These are phyloP conservation scores for Anguilla megastoma DNA, from an alignment of 2,797 vertebrate genomes.

Conservation along the genomic window DNA sequence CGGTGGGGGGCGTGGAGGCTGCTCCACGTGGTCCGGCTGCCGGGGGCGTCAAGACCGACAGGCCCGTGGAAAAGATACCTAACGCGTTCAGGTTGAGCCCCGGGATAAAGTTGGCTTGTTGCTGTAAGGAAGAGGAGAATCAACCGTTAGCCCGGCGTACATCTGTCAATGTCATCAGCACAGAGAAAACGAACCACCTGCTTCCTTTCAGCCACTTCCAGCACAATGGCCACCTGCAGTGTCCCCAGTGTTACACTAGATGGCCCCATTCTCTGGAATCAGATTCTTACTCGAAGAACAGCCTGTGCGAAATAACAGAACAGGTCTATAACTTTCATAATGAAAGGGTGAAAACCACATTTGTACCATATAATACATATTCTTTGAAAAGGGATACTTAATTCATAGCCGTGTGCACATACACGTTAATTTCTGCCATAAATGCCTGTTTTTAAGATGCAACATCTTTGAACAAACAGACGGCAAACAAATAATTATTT, in stretches of 20 bases:
- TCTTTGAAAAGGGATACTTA: not conserved
- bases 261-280: conserved; percentile 59
- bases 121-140: conserved; percentile 62
- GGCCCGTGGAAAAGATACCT: conserved; percentile 91
- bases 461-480: not conserved
- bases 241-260: conserved; percentile 60
- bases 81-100: conserved; percentile 90
- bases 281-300: not conserved
- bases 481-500: not conserved
- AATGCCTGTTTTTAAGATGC: not conserved
- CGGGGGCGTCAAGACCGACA: conserved; percentile 82
- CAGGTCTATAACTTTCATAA: not conserved
- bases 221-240: conserved; percentile 58
- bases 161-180: not conserved
- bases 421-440: not conserved
- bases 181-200: not conserved
- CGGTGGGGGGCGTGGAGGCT: conserved; percentile 64
- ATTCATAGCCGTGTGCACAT: not conserved
- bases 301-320: not conserved
- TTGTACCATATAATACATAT: not conserved
- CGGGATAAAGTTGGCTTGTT: conserved; percentile 92
- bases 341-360: not conserved
- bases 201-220: not conserved
- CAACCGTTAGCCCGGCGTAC: not conserved
- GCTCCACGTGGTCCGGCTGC: conserved; percentile 74